phyloP scores from a whole-genome alignment of 2,113 vertebrate genomes.

The Prunella himalayana region DNA sequence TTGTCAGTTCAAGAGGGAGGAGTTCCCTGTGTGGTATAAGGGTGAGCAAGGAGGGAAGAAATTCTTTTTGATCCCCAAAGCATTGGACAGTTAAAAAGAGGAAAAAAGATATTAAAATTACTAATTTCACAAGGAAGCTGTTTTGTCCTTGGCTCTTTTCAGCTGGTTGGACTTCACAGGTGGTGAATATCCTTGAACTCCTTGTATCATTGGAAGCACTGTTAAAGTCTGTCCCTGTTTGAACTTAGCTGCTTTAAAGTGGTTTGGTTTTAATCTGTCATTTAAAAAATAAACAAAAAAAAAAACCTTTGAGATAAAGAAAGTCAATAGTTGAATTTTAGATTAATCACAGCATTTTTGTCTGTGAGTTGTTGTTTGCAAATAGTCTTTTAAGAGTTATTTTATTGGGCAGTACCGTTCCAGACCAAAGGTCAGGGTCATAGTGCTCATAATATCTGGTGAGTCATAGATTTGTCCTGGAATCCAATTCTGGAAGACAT shows the following conservation, averaged over 20 bases:
- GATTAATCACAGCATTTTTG: background rate
- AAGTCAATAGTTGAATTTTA: background rate
- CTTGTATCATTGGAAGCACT: background rate
- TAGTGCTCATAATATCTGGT: background rate
- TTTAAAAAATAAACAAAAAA: background rate
- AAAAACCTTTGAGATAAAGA: background rate
- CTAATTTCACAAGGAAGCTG: background rate
- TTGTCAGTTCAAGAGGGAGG: background rate
- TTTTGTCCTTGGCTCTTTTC: background rate
- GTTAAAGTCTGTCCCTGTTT: background rate
- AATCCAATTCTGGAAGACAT: conserved; percentile 21
- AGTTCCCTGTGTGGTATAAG: background rate
- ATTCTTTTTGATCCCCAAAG: background rate
- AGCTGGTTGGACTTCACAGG: background rate
- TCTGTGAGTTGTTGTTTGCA: background rate
- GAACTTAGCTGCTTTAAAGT: background rate
- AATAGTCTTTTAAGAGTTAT: background rate
- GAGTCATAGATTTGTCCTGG: conserved; percentile 50
- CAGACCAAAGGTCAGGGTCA: conserved; percentile 45
- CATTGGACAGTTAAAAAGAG: background rate
- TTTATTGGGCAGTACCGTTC: background rate
- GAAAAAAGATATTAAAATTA: background rate
- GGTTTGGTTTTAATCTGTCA: background rate
- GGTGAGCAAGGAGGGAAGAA: background rate
- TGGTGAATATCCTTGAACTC: background rate